Base-by-base conservation (phyloP, 2,113 vertebrate genomes). In the Garra rufa region DNA sequence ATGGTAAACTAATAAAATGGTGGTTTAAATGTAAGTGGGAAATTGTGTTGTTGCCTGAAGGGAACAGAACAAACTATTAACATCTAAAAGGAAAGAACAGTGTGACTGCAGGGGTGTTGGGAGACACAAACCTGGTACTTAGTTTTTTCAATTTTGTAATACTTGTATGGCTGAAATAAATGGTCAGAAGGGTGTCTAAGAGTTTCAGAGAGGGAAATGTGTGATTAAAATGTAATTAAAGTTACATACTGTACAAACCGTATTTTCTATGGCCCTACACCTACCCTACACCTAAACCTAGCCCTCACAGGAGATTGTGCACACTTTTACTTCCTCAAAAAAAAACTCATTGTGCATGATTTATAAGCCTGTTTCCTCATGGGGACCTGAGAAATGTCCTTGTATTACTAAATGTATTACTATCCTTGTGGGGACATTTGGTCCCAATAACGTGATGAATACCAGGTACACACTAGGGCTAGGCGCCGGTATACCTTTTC, bases 51-150 rank as follows among this genome's bases (percentile, higher is more conserved):
- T 65, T 43, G 21, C 10, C 38, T 77, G 17, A 67, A 13, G 3
- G 44, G n/a, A 57, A 80, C 57, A 75, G 67, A 30, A 83, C 82
- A 44, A 70, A 30, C 55, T 65, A 44, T 78, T 83, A 88, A 89
- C 71, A 86, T 88, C 87, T 86, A 67, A 88, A 41, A 46, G 55
- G 34, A 76, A 50, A 79, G 4, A 30, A 9, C 65, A 21, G 15
- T 7, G 26, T 52, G 17, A 76, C 28, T 76, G 4, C n/a, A 21
- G 15, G 6, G 9, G 48, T 38, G 28, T 55, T 21, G 1, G 17
- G 26, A 76, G 48, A 70, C 21, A 44, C 38, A 71, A 70, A 70
- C 2, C 19, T n/a, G 34, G 19, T 38, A 9, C 34, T n/a, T 67
- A 8, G 34, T 38, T 38, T 11, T 5, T 61, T 26, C 6, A 28